Evolutionary conservation across 2,888 invertebrate genomes (phyloP).

Genomic region (Cremastinae sp.): DNA sequence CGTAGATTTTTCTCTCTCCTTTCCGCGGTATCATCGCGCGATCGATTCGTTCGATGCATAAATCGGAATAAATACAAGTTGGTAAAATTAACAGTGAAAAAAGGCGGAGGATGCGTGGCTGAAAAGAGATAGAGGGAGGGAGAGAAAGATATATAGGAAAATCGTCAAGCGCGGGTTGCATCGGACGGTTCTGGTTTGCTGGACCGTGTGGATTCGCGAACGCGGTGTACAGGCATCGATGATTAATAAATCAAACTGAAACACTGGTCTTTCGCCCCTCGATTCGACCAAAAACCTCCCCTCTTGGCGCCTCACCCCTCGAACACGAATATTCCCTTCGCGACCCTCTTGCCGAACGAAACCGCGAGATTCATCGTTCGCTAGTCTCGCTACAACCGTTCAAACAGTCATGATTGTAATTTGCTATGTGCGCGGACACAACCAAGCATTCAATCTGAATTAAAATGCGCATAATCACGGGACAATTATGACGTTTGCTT

Average conservation of each 20-base stretch:
- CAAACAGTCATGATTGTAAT: slow-evolving; percentile 59
- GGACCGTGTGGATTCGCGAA: slow-evolving; percentile 27
- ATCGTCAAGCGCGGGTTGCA: slow-evolving; percentile 33
- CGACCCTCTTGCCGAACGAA: slow-evolving; percentile 20
- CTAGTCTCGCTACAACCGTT: slow-evolving; percentile 34
- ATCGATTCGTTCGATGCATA: slow-evolving; percentile 46
- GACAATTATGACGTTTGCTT: slow-evolving; percentile 63
- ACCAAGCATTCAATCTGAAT: slow-evolving; percentile 43
- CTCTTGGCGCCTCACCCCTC: neutral
- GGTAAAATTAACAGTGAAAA: slow-evolving; percentile 49
- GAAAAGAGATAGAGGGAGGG: neutral
- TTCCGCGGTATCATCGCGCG: neutral
- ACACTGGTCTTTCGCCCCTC: slow-evolving; percentile 14
- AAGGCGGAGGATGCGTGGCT: neutral
- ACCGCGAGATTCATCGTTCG: slow-evolving; percentile 15
- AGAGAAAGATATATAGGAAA: slow-evolving; percentile 14
- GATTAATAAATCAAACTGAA: slow-evolving; percentile 65
- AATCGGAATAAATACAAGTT: slow-evolving; percentile 57
- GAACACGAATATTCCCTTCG: slow-evolving; percentile 44
- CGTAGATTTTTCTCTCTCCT: neutral
- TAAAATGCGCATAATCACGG: slow-evolving; percentile 63
- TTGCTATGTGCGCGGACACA: slow-evolving; percentile 52
- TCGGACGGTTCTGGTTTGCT: slow-evolving; percentile 32
- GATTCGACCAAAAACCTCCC: slow-evolving; percentile 3
- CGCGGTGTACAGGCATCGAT: slow-evolving; percentile 40